These are phyloP conservation scores for Phrynocephalus forsythii DNA, from an alignment of 2,797 vertebrate genomes.

Conservation along the genomic window DNA sequence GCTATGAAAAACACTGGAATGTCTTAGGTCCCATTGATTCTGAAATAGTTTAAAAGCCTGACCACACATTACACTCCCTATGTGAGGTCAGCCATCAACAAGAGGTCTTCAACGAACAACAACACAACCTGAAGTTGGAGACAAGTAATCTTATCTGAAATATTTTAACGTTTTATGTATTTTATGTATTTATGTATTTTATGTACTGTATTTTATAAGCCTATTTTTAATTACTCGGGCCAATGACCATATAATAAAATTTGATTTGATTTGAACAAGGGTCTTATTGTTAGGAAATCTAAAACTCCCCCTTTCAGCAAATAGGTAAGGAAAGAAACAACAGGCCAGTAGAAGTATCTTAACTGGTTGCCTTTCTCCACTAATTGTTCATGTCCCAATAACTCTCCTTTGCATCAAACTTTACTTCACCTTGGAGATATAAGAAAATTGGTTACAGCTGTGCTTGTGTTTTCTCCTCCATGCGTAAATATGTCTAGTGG, in stretches of 20 bases:
- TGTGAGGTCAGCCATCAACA: not conserved
- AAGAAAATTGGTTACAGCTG: not conserved
- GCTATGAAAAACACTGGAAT: too few relatives aligned
- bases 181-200: too few relatives aligned
- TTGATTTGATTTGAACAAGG: too few relatives aligned
- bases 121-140: too few relatives aligned
- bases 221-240: too few relatives aligned
- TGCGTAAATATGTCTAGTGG: not conserved
- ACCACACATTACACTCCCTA: not conserved
- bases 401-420: not conserved
- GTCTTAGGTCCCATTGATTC: too few relatives aligned
- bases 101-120: too few relatives aligned
- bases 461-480: not conserved
- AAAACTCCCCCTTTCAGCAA: not conserved
- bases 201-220: too few relatives aligned
- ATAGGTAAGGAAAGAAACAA: not conserved
- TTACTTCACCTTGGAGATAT: not conserved
- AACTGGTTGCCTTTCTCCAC: not conserved
- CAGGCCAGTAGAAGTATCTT: not conserved
- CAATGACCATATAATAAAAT: too few relatives aligned
- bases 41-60: too few relatives aligned
- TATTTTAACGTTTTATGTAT: too few relatives aligned
- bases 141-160: too few relatives aligned
- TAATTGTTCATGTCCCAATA: not conserved
- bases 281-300: not conserved